These are phyloP conservation scores for Oligia latruncula DNA, from an alignment of 2,888 invertebrate species.

Conservation along the genomic window DNA sequence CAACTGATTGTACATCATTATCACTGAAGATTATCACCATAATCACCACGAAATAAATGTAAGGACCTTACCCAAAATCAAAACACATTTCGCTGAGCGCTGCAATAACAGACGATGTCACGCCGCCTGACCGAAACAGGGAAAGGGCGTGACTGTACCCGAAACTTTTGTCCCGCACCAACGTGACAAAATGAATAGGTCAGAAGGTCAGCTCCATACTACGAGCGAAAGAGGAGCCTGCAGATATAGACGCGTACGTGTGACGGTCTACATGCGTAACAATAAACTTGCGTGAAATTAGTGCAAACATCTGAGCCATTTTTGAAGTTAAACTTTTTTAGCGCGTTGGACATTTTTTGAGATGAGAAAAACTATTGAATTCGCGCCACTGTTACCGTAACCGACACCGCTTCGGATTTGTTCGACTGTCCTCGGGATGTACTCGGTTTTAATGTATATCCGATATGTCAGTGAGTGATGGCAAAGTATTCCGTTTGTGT, in stretches of 20 bases:
- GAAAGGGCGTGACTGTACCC: constrained; percentile 69
- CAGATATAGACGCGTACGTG: neutral
- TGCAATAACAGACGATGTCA: constrained; percentile 58
- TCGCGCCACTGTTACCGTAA: too few species aligned
- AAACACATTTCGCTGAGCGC: constrained; percentile 24
- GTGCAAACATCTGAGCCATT: neutral
- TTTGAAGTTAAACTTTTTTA: too few species aligned
- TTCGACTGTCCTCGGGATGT: too few species aligned
- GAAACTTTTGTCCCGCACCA: constrained; percentile 43
- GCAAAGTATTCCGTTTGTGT: too few species aligned
- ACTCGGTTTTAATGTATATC: too few species aligned
- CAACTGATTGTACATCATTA: neutral
- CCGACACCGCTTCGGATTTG: too few species aligned
- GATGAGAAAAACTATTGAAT: too few species aligned
- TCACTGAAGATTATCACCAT: neutral
- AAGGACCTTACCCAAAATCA: constrained; percentile 16
- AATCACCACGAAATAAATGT: constrained; percentile 24
- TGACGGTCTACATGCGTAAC: too few species aligned
- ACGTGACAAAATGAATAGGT: constrained; percentile 1
- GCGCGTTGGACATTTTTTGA: too few species aligned
- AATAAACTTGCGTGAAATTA: too few species aligned
- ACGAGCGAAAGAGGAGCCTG: neutral
- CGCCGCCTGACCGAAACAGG: constrained; percentile 65
- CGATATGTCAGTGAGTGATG: too few species aligned
- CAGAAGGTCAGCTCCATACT: constrained; percentile 13